A percentile compares a stretch with the other conserved stretches of the same genome.
phyloP scores from a whole-genome alignment of 2,888 invertebrate genomes.

The Venusia cambrica region DNA sequence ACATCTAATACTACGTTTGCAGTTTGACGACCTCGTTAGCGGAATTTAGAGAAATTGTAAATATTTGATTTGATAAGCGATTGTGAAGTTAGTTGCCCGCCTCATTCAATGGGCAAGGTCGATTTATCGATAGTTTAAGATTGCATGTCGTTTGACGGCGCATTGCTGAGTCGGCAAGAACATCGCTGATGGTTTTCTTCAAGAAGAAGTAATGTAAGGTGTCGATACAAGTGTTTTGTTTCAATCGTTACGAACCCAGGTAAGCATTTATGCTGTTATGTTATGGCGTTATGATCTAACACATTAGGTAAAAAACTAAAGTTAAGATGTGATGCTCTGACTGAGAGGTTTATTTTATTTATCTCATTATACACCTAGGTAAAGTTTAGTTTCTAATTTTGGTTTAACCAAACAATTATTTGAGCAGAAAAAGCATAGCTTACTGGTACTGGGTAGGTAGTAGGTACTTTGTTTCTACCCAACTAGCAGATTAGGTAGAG shows the following conservation, averaged over 20 bases:
- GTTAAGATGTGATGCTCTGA: too few relatives aligned
- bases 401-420: too few relatives aligned
- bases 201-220: neutral
- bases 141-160: conserved; percentile 4
- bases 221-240: neutral
- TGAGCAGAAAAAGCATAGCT: too few relatives aligned
- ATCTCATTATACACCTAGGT: too few relatives aligned
- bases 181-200: neutral
- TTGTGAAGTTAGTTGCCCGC: conserved; percentile 21
- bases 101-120: conserved; percentile 28
- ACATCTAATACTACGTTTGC: conserved; percentile 42
- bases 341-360: too few relatives aligned
- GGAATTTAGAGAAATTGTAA: conserved; percentile 44
- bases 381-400: too few relatives aligned
- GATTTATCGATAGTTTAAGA: conserved; percentile 18
- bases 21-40: conserved; percentile 41
- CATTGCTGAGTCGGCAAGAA: conserved; percentile 17
- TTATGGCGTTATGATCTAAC: too few relatives aligned
- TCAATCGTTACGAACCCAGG: conserved; percentile 5
- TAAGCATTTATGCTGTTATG: conserved; percentile 7
- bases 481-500: too few relatives aligned
- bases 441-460: too few relatives aligned
- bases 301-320: too few relatives aligned
- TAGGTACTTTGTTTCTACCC: too few relatives aligned
- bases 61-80: conserved; percentile 40